These are phyloP conservation scores for Ophiothrix spiculata DNA, from an alignment of 35 echinoderm and acorn worm species.

Conservation along the genomic window DNA sequence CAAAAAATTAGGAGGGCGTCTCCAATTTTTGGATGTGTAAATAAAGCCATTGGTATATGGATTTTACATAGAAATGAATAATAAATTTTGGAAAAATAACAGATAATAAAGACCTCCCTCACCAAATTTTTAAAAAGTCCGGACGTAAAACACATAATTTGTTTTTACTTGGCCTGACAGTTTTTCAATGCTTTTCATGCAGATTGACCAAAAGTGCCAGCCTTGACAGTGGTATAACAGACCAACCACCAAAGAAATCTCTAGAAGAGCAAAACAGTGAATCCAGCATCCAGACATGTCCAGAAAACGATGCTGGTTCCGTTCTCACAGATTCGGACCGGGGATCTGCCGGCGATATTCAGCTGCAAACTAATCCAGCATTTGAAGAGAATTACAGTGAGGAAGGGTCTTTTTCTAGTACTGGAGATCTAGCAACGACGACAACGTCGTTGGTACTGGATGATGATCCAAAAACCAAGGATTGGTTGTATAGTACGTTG, in stretches of 20 bases:
- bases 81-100: too few relatives aligned
- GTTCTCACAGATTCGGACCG: background rate
- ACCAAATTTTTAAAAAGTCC: too few relatives aligned
- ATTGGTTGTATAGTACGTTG: constrained; percentile 1
- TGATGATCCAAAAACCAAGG: background rate
- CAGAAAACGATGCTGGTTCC: background rate
- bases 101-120: too few relatives aligned
- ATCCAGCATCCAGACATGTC: background rate
- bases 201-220: constrained; percentile 12
- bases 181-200: too few relatives aligned
- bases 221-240: background rate
- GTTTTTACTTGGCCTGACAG: too few relatives aligned
- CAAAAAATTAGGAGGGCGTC: too few relatives aligned
- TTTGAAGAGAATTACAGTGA: constrained; percentile 1
- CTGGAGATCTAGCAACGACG: background rate
- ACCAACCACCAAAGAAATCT: background rate
- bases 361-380: background rate
- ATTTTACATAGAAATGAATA: too few relatives aligned
- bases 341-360: background rate
- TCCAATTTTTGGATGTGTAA: too few relatives aligned
- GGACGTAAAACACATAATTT: too few relatives aligned
- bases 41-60: too few relatives aligned
- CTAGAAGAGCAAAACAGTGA: background rate
- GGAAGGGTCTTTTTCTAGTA: background rate
- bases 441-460: background rate